Percentiles rank a stretch among this genome's conserved stretches.
These are phyloP conservation scores for Atta cephalotes DNA, from an alignment of 1,140 invertebrate species.

Conservation along the genomic window DNA sequence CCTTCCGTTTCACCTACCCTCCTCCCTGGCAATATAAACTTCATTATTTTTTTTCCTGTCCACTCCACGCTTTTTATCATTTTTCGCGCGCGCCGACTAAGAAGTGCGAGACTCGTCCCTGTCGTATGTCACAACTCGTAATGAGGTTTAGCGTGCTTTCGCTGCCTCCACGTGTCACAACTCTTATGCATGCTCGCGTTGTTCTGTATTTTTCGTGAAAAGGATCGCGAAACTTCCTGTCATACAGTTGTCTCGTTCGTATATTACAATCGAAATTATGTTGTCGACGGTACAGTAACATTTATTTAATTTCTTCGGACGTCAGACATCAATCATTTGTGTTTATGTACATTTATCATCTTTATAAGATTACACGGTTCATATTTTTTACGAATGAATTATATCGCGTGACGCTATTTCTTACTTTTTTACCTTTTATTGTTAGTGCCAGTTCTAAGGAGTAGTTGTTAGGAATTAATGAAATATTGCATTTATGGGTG, in stretches of 20 bases:
- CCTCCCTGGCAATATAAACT: slow-evolving; percentile 60
- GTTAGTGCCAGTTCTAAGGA: not conserved
- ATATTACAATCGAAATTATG: slow-evolving; percentile 33
- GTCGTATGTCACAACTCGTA: slow-evolving; percentile 58
- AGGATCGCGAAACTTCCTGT: slow-evolving; percentile 4
- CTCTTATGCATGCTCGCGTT: slow-evolving; percentile 26
- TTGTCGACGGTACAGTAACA: slow-evolving; percentile 4
- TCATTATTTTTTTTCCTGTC: slow-evolving; percentile 58
- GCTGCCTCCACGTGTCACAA: slow-evolving; percentile 21
- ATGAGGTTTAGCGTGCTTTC: slow-evolving; percentile 56
- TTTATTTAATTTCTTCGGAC: not conserved
- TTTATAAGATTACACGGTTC: not conserved
- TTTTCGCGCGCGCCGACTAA: slow-evolving; percentile 21
- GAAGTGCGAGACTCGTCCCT: slow-evolving; percentile 21
- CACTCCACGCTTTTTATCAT: slow-evolving; percentile 60
- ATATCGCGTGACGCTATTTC: slow-evolving; percentile 13
- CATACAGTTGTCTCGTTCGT: not conserved
- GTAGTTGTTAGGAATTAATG: slow-evolving; percentile 34
- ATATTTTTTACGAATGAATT: slow-evolving; percentile 35
- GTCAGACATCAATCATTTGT: slow-evolving; percentile 14
- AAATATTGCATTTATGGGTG: slow-evolving; percentile 17
- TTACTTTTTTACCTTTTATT: not conserved
- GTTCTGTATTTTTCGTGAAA: slow-evolving; percentile 16
- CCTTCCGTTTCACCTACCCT: not conserved
- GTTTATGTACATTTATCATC: not conserved